phyloP scores from a whole-genome alignment of 1,140 invertebrate genomes.

The Pantala flavescens region DNA sequence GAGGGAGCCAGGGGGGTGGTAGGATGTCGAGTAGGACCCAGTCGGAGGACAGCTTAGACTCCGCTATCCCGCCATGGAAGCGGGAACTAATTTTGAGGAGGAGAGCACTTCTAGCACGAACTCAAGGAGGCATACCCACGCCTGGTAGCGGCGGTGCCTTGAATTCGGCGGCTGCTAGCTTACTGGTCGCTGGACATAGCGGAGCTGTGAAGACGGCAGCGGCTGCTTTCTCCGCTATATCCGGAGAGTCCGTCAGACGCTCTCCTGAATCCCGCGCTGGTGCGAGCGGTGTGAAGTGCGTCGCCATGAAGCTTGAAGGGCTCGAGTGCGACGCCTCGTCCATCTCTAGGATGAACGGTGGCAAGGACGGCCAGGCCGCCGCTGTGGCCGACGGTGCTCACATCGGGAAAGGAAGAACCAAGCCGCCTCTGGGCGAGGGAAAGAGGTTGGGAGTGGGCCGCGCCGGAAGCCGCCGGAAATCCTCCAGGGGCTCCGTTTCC shows the following conservation, averaged over 20 bases:
- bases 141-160: not conserved
- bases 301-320: not conserved
- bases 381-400: not conserved
- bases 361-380: not conserved
- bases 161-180: not conserved
- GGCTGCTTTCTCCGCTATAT: not conserved
- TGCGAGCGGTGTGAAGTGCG: not conserved
- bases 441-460: not conserved
- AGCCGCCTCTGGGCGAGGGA: not conserved
- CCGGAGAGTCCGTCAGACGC: not conserved
- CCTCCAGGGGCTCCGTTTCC: not conserved
- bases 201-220: not conserved
- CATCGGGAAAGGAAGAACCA: not conserved
- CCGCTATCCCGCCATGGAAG: conserved; percentile 55
- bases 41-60: conserved; percentile 8
- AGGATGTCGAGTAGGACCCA: conserved; percentile 7
- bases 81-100: conserved; percentile 55
- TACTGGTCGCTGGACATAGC: not conserved
- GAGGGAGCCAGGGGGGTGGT: not conserved
- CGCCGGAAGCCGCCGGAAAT: not conserved
- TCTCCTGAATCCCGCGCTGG: not conserved
- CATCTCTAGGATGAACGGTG: not conserved
- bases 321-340: not conserved
- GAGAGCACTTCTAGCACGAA: conserved; percentile 23
- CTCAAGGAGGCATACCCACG: not conserved